Percentiles rank a stretch among this genome's conserved stretches.
phyloP scores from a whole-genome alignment of 2,113 vertebrate species.

The Hylia prasina region DNA sequence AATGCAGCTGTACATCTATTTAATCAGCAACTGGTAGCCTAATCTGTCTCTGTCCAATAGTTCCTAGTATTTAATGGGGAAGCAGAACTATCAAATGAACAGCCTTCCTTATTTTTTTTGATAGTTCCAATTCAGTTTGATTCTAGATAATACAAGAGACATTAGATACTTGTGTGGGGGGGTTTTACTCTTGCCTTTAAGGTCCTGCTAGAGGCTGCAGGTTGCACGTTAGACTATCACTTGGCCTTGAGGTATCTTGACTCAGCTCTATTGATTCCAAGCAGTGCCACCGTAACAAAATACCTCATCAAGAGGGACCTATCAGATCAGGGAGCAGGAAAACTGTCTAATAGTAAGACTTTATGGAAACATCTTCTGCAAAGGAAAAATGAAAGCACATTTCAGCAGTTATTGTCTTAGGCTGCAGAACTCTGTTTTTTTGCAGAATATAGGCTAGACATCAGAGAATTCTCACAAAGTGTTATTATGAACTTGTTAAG shows the following conservation, averaged over 20 bases:
- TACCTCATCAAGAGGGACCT: background rate
- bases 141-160: background rate
- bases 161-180: background rate
- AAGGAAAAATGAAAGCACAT: background rate
- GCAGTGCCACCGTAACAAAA: background rate
- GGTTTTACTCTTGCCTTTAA: background rate
- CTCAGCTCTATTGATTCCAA: background rate
- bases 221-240: background rate
- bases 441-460: background rate
- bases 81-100: background rate
- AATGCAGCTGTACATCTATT: background rate
- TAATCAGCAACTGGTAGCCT: background rate
- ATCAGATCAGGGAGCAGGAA: background rate
- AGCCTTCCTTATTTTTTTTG: background rate
- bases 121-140: background rate
- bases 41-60: background rate
- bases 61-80: background rate
- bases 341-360: background rate
- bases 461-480: background rate
- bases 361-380: background rate
- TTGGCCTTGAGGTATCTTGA: background rate
- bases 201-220: background rate
- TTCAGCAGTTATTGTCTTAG: background rate
- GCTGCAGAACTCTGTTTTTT: background rate
- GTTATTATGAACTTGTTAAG: rapidly evolving